These are phyloP conservation scores for Drosophila eohydei DNA, from an alignment of 2,888 invertebrate species.

Conservation along the genomic window DNA sequence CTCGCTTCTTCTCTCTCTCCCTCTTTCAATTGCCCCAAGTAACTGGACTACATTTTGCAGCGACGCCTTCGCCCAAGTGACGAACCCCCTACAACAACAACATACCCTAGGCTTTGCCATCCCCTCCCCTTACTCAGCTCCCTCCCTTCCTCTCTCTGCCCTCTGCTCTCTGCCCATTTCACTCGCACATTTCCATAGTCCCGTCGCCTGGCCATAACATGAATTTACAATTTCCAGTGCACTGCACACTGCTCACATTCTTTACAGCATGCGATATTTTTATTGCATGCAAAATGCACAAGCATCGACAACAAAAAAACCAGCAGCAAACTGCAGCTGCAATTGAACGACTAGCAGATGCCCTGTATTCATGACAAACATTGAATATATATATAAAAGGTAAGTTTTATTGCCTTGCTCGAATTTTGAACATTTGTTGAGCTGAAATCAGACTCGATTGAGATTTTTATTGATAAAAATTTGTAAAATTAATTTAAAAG, in stretches of 20 bases:
- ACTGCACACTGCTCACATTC: slow-evolving; percentile 60
- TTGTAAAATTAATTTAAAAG: too few relatives aligned
- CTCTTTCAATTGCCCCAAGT: neutral
- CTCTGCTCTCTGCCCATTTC: neutral
- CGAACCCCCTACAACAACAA: slow-evolving; percentile 6
- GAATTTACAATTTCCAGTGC: slow-evolving; percentile 77
- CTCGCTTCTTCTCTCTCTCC: neutral
- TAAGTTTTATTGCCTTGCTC: neutral
- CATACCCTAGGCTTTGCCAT: neutral
- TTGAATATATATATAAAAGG: neutral
- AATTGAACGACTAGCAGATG: slow-evolving; percentile 14
- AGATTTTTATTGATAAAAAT: too few relatives aligned
- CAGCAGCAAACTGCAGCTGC: too few relatives aligned
- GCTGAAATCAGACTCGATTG: too few relatives aligned
- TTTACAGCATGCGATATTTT: slow-evolving; percentile 76
- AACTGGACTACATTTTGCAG: slow-evolving; percentile 39
- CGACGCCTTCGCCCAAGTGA: slow-evolving; percentile 26
- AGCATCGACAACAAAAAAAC: slow-evolving; percentile 26
- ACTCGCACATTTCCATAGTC: slow-evolving; percentile 47
- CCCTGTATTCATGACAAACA: neutral
- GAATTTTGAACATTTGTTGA: too few relatives aligned
- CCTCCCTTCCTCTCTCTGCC: neutral
- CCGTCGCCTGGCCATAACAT: slow-evolving; percentile 53
- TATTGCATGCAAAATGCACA: slow-evolving; percentile 72
- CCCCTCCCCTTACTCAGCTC: neutral